Evolutionary conservation across 2,888 invertebrate species (phyloP), one percentile per base, ranked within the genome.

Genomic region (Acanthococcus lagerstroemiae): DNA sequence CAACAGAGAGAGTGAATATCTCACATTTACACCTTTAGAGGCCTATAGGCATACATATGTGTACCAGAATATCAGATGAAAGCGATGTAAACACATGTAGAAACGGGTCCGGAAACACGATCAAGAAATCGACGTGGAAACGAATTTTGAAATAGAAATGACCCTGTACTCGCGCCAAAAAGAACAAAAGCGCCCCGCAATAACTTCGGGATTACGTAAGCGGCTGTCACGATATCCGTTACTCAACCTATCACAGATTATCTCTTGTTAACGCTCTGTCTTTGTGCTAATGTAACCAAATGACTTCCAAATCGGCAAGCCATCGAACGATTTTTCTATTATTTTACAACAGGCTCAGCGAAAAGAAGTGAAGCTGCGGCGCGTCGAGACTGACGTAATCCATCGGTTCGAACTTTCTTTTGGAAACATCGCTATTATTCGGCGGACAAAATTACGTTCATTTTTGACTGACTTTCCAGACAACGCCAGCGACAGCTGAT

Each of bases 341-440:
- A 56, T 56, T 56, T 56, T 12, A 54, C 9, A 24, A 19, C 4
- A 7, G 46, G 17, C 15, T 24, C 25, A 4, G 4, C 7, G 17
- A 24, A n/a, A 4, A 17, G 46, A 22, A 44, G 58, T 21, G 58
- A 45, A 46, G 24, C 44, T 45, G 45, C 46, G 25, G 46, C 58
- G 24, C 46, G 46, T 58, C 58, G 46, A 25, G 26, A 3, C 46
- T 24, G 25, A n/a, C 45, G 44, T 26, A 37, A 22, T 5, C 17
- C 19, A 24, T 22, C 24, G 56, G 37, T 27, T 30, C 3, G 44
- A 57, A 58, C 58, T 58, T 58, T 58, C 58, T 44, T 58, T 45
- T 58, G 44, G 46, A 45, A 58, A 58, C 26, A 37, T 21, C 55
- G n/a, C 12, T n/a, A 46, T 19, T n/a, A 19, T 24, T 3, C 54